Evolutionary conservation across 2,113 vertebrate genomes (phyloP), one percentile per base, ranked within the genome.

Genomic region (Sakesphorus luctuosus): DNA sequence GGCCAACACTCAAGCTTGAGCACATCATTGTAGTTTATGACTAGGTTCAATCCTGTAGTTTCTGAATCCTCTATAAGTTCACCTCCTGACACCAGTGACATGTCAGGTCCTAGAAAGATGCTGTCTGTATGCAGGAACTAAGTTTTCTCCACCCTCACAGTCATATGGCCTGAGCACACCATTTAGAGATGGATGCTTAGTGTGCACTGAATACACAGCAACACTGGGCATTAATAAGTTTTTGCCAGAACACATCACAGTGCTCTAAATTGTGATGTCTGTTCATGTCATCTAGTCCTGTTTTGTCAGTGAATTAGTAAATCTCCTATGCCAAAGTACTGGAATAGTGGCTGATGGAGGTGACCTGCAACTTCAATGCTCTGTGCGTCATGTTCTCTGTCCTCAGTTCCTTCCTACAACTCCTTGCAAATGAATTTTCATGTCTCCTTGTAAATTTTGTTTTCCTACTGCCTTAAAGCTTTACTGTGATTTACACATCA

Each of bases 311-410:
- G 59, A 71, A 89, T 46, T 2, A 2, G 6, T 62, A 63, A 29
- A 56, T 69, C 47, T 95, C 33, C 33, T 56, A 7, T 87, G 53
- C 44, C 36, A 31, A 38, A 86, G 14, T 36, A n/a, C 5, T 65
- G 31, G 14, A 18, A 21, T 47, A n/a, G 19, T 55, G 69, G 24
- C 29, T n/a, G 44, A 4, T 28, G 7, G 9, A 11, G 13, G 8
- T 3, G 1, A 28, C 28, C 36, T 79, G 5, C 61, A 47, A 55
- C 20, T 79, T 59, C 20, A 43, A 28, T 46, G 47, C 0, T 0
- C 38, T 63, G 7, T 2, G 9, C 33, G 18, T 78, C 12, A 1
- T 74, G 14, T 63, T 77, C 28, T 75, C 35, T 66, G 18, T 80
- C 6, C 1, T 59, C 25, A 59, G 31, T 46, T 74, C 16, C 56